Evolutionary conservation across 2,888 invertebrate genomes (phyloP).

Genomic region (Netelia virgata): DNA sequence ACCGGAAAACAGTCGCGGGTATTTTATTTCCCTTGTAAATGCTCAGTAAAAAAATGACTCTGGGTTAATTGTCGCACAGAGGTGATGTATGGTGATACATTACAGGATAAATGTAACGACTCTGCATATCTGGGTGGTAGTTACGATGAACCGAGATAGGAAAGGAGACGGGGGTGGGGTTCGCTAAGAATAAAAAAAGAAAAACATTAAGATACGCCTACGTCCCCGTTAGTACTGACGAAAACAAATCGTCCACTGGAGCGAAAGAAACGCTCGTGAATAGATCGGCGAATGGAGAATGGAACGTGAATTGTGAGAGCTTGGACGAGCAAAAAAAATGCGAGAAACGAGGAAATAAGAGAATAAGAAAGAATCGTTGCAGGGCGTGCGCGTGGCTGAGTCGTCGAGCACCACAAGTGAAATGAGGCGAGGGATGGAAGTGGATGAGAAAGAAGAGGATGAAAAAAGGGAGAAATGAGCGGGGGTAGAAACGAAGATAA

Average conservation of each 20-base stretch:
- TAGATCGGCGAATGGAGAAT: conserved; percentile 54
- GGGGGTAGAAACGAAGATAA: conserved; percentile 38
- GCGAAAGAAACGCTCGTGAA: conserved; percentile 37
- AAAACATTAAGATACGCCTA: conserved; percentile 19
- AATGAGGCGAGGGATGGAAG: conserved; percentile 40
- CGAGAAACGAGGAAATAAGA: conserved; percentile 12
- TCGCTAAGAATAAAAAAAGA: not conserved
- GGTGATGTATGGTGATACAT: not conserved
- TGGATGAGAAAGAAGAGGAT: conserved; percentile 28
- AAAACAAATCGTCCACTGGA: conserved; percentile 52
- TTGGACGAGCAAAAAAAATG: not conserved
- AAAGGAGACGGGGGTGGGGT: not conserved
- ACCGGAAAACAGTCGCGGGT: too few relatives aligned
- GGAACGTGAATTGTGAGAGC: conserved; percentile 47
- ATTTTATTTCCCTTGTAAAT: not conserved
- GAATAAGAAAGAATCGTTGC: conserved; percentile 31
- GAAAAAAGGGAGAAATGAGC: conserved; percentile 46
- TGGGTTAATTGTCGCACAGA: not conserved
- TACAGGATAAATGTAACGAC: conserved; percentile 14
- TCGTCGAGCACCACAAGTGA: conserved; percentile 23
- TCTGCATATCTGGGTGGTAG: conserved; percentile 19
- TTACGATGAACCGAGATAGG: not conserved
- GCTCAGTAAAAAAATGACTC: not conserved
- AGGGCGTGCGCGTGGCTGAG: conserved; percentile 23
- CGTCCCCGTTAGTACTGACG: conserved; percentile 33